phyloP scores from a whole-genome alignment of 2,888 invertebrate genomes.

The Cosmia pyralina region DNA sequence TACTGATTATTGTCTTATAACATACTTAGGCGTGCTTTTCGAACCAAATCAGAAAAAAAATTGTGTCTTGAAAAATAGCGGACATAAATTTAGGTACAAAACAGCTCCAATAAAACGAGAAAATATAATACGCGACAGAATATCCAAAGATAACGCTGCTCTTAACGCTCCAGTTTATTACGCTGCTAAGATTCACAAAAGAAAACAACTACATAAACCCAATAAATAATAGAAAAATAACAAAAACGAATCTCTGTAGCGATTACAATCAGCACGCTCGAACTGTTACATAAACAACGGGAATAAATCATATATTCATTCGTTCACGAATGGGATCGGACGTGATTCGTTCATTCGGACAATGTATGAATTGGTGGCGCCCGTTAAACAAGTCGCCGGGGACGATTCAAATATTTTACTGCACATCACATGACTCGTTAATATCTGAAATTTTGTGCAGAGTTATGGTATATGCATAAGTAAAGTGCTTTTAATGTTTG shows the following conservation, averaged over 20 bases:
- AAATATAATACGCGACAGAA: constrained; percentile 41
- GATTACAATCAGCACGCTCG: constrained; percentile 65
- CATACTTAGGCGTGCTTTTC: constrained; percentile 12
- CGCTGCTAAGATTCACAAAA: constrained; percentile 50
- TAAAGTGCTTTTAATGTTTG: neutral
- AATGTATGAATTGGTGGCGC: constrained; percentile 45
- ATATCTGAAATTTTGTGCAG: constrained; percentile 31
- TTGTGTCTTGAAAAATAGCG: neutral
- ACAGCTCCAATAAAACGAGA: constrained; percentile 34
- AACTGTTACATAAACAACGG: constrained; percentile 63
- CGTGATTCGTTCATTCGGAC: constrained; percentile 57
- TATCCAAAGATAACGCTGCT: constrained; percentile 24
- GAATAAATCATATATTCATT: constrained; percentile 62
- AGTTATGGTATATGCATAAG: constrained; percentile 3
- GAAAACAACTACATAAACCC: constrained; percentile 57
- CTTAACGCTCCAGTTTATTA: constrained; percentile 50
- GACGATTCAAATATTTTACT: constrained; percentile 32
- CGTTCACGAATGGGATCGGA: constrained; percentile 57
- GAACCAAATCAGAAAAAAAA: constrained; percentile 2
- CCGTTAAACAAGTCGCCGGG: constrained; percentile 44
- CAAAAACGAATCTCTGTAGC: constrained; percentile 58
- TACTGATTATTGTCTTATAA: constrained; percentile 7
- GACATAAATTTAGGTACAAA: constrained; percentile 35
- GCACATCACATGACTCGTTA: constrained; percentile 21
- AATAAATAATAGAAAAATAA: constrained; percentile 66